phyloP scores from a whole-genome alignment of 2,888 invertebrate genomes.

The Cerastis rubricosa region DNA sequence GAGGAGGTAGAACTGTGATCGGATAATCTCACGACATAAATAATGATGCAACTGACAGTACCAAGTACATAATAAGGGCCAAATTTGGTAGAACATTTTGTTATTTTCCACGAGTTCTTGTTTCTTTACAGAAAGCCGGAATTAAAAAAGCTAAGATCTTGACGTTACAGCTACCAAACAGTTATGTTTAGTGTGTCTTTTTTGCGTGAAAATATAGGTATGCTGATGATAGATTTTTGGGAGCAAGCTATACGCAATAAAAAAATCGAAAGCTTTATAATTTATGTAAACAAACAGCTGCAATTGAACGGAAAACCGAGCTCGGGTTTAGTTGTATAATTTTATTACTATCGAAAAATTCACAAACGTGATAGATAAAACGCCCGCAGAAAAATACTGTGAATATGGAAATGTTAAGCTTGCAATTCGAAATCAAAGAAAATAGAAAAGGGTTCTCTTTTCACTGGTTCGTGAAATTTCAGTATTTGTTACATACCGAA shows the following conservation, averaged over 20 bases:
- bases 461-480: constrained; percentile 17
- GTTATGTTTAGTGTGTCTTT: not conserved
- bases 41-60: constrained; percentile 10
- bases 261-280: not conserved
- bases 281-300: not conserved
- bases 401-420: constrained; percentile 10
- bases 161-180: not conserved
- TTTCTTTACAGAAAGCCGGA: not conserved
- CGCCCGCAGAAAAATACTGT: not conserved
- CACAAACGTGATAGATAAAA: not conserved
- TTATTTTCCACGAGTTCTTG: not conserved
- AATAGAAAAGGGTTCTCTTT: constrained; percentile 16
- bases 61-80: constrained; percentile 7
- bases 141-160: not conserved
- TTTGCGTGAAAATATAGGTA: not conserved
- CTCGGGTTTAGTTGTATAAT: not conserved
- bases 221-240: too few species aligned
- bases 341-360: not conserved
- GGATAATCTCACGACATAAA: constrained; percentile 2
- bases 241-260: not conserved
- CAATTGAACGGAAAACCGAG: not conserved
- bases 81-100: not conserved
- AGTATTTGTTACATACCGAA: constrained; percentile 14
- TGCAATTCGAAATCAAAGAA: not conserved
- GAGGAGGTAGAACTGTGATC: not conserved